Evolutionary conservation across 1,140 invertebrate genomes (phyloP).

Genomic region (Lethocerus indicus): DNA sequence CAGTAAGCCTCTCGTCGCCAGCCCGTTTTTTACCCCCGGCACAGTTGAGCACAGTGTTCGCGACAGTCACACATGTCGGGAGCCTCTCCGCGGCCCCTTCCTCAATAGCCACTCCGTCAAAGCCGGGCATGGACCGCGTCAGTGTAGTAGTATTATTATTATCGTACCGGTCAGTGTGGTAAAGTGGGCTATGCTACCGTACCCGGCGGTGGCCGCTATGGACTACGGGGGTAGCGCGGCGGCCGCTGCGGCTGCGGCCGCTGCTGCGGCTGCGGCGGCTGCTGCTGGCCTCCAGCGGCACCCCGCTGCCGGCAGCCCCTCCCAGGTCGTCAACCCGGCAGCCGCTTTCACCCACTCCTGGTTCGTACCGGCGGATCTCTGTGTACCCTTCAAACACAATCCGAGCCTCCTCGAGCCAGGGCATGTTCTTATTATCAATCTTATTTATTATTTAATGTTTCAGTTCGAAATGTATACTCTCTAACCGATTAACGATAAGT

Average conservation of each 20-base stretch:
- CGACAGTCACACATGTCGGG: too few species aligned
- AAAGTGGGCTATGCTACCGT: constrained; percentile 54
- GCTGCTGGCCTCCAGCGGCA: constrained; percentile 51
- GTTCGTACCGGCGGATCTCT: constrained; percentile 82
- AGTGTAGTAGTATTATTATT: constrained; percentile 3
- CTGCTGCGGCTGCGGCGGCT: constrained; percentile 73
- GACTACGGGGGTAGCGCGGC: constrained; percentile 70
- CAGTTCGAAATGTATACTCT: too few species aligned
- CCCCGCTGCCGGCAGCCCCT: constrained; percentile 33
- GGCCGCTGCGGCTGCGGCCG: constrained; percentile 69
- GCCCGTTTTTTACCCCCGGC: background rate
- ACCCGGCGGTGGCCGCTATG: constrained; percentile 73
- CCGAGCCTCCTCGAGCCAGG: constrained; percentile 73
- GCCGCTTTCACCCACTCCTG: constrained; percentile 70
- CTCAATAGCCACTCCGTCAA: too few species aligned
- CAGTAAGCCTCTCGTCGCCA: background rate
- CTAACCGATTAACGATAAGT: too few species aligned
- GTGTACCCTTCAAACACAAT: constrained; percentile 63
- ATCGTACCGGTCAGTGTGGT: background rate
- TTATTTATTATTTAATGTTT: constrained; percentile 18
- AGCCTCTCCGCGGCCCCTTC: too few species aligned
- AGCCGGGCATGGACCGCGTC: background rate
- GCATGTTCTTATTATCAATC: constrained; percentile 57
- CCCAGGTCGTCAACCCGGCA: constrained; percentile 25
- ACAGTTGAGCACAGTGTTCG: too few species aligned